These are phyloP conservation scores for Carassius auratus DNA, from an alignment of 2,113 vertebrate genomes.

Conservation along the genomic window DNA sequence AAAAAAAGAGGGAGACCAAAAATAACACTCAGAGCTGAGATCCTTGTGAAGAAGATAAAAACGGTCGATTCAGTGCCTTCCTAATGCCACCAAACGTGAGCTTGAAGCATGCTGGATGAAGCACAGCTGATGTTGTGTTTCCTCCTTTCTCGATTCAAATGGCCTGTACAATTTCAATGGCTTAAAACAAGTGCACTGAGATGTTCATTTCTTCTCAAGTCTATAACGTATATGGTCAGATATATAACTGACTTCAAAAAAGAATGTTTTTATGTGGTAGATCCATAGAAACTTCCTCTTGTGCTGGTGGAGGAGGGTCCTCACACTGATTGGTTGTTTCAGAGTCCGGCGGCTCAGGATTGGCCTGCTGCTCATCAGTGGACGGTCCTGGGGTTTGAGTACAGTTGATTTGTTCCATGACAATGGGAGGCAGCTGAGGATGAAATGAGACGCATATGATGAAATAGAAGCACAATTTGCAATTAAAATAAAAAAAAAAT, in stretches of 20 bases:
- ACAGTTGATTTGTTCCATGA: constrained; percentile 78
- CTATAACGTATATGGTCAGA: constrained; percentile 46
- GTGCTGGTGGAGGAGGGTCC: constrained; percentile 51
- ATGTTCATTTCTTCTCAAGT: constrained; percentile 41
- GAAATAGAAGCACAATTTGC: neutral
- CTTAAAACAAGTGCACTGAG: constrained; percentile 56
- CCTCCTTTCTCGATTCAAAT: neutral
- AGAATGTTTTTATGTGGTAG: constrained; percentile 51
- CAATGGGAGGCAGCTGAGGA: constrained; percentile 79
- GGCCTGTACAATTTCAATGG: neutral
- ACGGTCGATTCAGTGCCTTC: neutral
- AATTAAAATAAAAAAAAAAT: neutral
- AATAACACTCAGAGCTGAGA: neutral
- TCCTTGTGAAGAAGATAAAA: constrained; percentile 7
- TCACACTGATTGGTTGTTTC: constrained; percentile 61
- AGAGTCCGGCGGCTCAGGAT: constrained; percentile 57
- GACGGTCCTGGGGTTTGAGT: constrained; percentile 66
- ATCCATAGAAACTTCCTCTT: constrained; percentile 62
- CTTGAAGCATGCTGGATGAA: neutral
- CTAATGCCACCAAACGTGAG: neutral
- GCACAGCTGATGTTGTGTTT: neutral
- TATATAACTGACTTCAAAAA: neutral
- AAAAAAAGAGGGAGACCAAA: neutral
- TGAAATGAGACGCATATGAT: constrained; percentile 28
- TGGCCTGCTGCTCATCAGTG: constrained; percentile 57